Evolutionary conservation across 2,113 vertebrate genomes (phyloP), one percentile per base, ranked within the genome.

Genomic region (Oreochromis aureus): DNA sequence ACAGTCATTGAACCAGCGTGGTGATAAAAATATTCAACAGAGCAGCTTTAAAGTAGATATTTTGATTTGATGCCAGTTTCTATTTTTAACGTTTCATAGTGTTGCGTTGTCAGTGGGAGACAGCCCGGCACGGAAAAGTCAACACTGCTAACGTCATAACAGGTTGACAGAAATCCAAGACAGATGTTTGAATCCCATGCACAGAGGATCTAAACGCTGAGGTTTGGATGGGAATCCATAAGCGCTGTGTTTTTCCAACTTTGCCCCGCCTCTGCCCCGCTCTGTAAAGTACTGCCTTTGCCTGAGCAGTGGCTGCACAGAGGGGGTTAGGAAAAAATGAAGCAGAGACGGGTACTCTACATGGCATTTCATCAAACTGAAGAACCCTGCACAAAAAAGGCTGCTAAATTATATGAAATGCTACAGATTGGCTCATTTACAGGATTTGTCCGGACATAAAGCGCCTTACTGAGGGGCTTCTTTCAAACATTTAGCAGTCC

Each of bases 91-190:
- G n/a, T 87, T 87, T 90, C 54, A 12, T 41, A 69, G 81, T 30
- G 46, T 53, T 78, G 73, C 18, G 27, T 34, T 78, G 83, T 90
- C 80, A 66, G 83, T 13, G 3, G 76, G 87, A 87, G 71, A 80
- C 73, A 32, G 81, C 58, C 44, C 54, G 51, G 32, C 24, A 82
- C 56, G 61, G 88, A 91, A 91, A 91, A 84, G 90, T 87, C 85
- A 92, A 91, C 89, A 82, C 9, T 69, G 86, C 89, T 81, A 32
- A 91, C 86, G 84, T 94, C 86, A 89, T 13, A 82, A 71, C 86
- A 89, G 41, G 15, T 81, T 93, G 91, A 90, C 59, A 89, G 83
- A 85, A 90, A 92, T 91, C 88, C 90, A 93, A 91, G 87, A 91
- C 93, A 89, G 90, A 94, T 92, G 92, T 93, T 91, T 87, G 82